A percentile compares a stretch with the other conserved stretches of the same genome.
These are phyloP conservation scores for Diuraphis noxia DNA, from an alignment of 1,140 invertebrate genomes.

Conservation along the genomic window DNA sequence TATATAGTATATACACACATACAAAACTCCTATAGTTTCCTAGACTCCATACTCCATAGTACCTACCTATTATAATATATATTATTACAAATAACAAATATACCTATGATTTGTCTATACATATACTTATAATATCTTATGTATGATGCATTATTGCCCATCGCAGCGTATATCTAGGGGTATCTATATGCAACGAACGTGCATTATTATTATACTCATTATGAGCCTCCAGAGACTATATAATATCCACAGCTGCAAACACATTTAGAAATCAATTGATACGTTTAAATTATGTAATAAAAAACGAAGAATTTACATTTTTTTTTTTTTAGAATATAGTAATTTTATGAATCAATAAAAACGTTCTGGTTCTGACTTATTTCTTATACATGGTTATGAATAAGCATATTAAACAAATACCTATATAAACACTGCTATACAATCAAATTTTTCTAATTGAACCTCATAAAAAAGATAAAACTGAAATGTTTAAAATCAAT, in stretches of 20 bases:
- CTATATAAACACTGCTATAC: neutral
- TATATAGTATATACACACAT: no score
- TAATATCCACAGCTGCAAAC: neutral
- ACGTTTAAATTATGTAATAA: neutral
- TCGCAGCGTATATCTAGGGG: no score
- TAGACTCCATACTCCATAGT: neutral
- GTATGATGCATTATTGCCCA: no score
- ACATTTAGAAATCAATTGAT: neutral
- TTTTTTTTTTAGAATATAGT: neutral
- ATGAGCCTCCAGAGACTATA: neutral
- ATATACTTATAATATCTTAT: neutral
- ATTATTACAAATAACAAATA: no score
- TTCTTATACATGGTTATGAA: neutral
- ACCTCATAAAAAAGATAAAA: conserved; percentile 31
- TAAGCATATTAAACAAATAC: neutral
- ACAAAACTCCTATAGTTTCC: neutral
- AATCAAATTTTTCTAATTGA: conserved; percentile 35
- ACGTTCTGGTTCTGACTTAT: neutral
- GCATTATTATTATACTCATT: neutral
- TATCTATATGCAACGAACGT: neutral
- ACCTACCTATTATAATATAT: no score
- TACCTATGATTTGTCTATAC: neutral
- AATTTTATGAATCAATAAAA: neutral
- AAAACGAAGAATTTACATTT: neutral
- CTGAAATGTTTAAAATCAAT: conserved; percentile 4